These are phyloP conservation scores for Microctenopoma lineatum DNA, from an alignment of 2,797 vertebrate species.

Conservation along the genomic window DNA sequence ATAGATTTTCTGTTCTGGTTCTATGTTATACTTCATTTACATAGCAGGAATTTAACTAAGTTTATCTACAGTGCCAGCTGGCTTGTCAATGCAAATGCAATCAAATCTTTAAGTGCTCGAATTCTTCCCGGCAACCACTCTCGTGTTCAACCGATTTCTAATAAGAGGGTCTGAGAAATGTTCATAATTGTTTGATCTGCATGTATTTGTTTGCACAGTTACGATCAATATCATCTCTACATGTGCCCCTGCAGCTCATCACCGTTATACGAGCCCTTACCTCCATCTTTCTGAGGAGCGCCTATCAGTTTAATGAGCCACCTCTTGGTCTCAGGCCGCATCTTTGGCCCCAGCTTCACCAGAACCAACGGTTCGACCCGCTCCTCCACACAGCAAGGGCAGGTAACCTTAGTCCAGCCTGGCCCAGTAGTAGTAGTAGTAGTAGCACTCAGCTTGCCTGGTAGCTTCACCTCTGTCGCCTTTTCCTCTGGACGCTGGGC, in stretches of 20 bases:
- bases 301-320: conserved; percentile 83
- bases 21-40: neutral
- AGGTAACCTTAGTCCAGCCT: conserved; percentile 81
- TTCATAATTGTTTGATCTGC: conserved; percentile 11
- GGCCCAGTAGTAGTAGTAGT: neutral
- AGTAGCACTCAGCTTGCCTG: neutral
- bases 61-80: neutral
- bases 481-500: conserved; percentile 7
- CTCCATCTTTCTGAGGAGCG: conserved; percentile 77
- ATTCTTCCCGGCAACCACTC: neutral
- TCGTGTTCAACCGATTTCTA: neutral
- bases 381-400: conserved; percentile 77
- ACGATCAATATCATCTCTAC: neutral
- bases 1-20: neutral
- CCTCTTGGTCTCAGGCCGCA: conserved; percentile 81
- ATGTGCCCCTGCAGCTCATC: neutral
- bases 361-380: conserved; percentile 81
- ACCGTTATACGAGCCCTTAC: conserved; percentile 52
- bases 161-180: neutral
- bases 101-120: conserved; percentile 2
- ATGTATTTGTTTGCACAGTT: neutral
- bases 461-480: neutral
- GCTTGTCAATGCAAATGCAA: conserved; percentile 18
- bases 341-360: conserved; percentile 76
- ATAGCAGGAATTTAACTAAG: neutral